phyloP scores from a whole-genome alignment of 37 sponge, comb jelly and placozoan genomes.

The Geodia barretti region DNA sequence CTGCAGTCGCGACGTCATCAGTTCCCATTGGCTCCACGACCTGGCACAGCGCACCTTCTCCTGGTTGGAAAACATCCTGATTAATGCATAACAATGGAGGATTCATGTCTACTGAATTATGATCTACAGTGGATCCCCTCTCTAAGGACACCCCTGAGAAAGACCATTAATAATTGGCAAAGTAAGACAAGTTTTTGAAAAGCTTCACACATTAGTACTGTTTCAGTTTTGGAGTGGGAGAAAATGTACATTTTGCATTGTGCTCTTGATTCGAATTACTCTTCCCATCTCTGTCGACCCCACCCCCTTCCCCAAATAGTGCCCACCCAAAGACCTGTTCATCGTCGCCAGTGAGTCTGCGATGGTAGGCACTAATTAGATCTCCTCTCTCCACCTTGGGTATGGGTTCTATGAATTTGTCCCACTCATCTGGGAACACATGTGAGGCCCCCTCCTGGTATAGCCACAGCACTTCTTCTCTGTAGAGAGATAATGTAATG shows the following conservation, averaged over 20 bases:
- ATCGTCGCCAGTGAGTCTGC: slow-evolving; percentile 55
- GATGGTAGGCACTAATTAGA: slow-evolving; percentile 61
- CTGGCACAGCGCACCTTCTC: slow-evolving; percentile 47
- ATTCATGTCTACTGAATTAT: too few species aligned
- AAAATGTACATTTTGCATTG: too few species aligned
- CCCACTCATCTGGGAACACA: slow-evolving; percentile 59
- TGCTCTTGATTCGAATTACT: too few species aligned
- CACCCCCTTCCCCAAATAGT: too few species aligned
- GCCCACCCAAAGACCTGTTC: too few species aligned
- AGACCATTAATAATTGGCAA: too few species aligned
- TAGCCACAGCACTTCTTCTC: slow-evolving; percentile 63
- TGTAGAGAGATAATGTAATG: slow-evolving; percentile 1
- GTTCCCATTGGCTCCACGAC: slow-evolving; percentile 65
- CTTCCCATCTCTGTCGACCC: too few species aligned
- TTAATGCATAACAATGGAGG: background rate
- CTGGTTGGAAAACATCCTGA: slow-evolving; percentile 5
- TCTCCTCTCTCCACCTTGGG: slow-evolving; percentile 65
- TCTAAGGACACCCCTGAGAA: too few species aligned
- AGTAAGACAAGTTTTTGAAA: too few species aligned
- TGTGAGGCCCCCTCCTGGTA: slow-evolving; percentile 68
- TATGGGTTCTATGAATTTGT: slow-evolving; percentile 48
- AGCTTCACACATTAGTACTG: too few species aligned
- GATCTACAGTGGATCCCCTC: background rate
- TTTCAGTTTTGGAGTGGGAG: too few species aligned
- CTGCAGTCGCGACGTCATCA: slow-evolving; percentile 19